phyloP scores from a whole-genome alignment of 2,113 vertebrate species.

The Xenus cinereus region DNA sequence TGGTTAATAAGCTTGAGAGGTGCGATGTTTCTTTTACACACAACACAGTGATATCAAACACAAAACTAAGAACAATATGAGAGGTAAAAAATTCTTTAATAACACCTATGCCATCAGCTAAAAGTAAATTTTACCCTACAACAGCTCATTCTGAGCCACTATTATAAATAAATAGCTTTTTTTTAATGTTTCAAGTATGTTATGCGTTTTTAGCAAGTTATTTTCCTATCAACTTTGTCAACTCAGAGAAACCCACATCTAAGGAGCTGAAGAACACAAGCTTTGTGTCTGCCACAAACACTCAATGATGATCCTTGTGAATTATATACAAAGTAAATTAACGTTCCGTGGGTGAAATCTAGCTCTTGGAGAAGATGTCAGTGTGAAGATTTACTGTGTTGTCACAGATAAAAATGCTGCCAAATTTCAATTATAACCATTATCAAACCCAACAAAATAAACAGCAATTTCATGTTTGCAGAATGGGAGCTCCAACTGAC shows the following conservation, averaged over 20 bases:
- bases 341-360: neutral
- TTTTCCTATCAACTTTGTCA: neutral
- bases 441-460: neutral
- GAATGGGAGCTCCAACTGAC: neutral
- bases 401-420: neutral
- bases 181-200: neutral
- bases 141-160: neutral
- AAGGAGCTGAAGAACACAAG: neutral
- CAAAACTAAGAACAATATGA: neutral
- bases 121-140: neutral
- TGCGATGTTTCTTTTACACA: neutral
- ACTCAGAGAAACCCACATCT: neutral
- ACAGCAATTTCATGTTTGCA: neutral
- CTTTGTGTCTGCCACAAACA: neutral
- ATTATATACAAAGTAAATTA: neutral
- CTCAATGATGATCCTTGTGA: neutral
- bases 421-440: neutral
- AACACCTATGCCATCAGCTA: neutral
- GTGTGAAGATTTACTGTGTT: neutral
- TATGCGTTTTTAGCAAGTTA: neutral
- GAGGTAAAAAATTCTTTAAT: neutral
- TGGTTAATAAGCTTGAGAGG: neutral
- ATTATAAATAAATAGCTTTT: neutral
- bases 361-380: neutral
- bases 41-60: neutral